These are phyloP conservation scores for Thamnaconus septentrionalis DNA, from an alignment of 2,113 vertebrate species.

Conservation along the genomic window DNA sequence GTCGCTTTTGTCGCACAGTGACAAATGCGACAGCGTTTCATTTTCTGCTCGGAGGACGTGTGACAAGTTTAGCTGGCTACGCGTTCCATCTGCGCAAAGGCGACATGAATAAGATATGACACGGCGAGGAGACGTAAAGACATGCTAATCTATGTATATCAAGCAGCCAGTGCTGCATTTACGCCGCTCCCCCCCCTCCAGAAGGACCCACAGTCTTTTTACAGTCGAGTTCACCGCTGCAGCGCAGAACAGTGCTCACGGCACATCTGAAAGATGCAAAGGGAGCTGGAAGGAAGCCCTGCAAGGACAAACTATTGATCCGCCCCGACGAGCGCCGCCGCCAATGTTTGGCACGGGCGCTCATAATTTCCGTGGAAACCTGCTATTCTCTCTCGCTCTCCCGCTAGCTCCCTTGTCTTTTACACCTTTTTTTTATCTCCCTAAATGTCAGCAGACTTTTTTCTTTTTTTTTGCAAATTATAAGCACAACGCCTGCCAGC, in stretches of 20 bases:
- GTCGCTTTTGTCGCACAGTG: too few relatives aligned
- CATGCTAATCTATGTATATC: too few relatives aligned
- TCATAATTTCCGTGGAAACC: constrained; percentile 37
- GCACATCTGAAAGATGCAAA: neutral
- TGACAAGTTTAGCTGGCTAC: too few relatives aligned
- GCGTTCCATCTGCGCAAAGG: too few relatives aligned
- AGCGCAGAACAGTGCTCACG: too few relatives aligned
- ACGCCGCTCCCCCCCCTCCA: neutral
- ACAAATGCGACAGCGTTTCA: too few relatives aligned
- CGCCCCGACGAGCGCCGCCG: constrained; percentile 24
- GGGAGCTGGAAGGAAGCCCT: constrained; percentile 32
- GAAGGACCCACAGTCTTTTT: constrained; percentile 16
- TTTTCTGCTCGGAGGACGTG: too few relatives aligned
- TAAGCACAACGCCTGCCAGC: constrained; percentile 32
- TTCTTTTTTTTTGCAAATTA: neutral
- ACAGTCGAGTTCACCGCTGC: constrained; percentile 5
- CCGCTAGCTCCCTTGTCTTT: neutral
- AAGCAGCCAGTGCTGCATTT: too few relatives aligned
- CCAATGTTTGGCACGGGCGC: constrained; percentile 29
- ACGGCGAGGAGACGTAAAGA: too few relatives aligned
- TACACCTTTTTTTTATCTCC: neutral
- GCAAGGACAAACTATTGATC: constrained; percentile 63
- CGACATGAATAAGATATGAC: too few relatives aligned
- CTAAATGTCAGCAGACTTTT: neutral
- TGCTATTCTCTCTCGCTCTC: constrained; percentile 31